These are phyloP conservation scores for Aethes cnicana DNA, from an alignment of 2,888 invertebrate genomes.

Conservation along the genomic window DNA sequence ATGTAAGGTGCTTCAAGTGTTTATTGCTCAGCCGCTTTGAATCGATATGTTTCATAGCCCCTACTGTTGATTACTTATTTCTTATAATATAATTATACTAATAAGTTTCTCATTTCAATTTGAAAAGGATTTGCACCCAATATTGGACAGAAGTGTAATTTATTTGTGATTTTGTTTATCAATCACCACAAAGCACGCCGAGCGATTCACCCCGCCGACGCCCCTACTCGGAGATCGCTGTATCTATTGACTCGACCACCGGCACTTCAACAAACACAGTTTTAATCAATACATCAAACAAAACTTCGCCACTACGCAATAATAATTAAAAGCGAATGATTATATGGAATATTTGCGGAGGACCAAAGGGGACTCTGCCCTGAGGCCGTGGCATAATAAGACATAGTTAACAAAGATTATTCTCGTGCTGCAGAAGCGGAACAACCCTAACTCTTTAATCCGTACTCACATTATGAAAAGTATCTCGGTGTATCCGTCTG, in stretches of 20 bases:
- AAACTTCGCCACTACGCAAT: conserved; percentile 74
- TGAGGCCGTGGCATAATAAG: conserved; percentile 28
- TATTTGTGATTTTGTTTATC: too few species aligned
- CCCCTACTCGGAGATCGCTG: conserved; percentile 51
- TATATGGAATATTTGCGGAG: conserved; percentile 79
- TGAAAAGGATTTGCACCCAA: too few species aligned
- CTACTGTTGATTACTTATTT: conserved; percentile 10
- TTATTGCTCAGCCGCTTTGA: conserved; percentile 53
- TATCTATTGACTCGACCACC: conserved; percentile 62
- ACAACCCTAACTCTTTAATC: neutral
- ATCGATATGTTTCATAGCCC: conserved; percentile 38
- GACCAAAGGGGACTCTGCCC: conserved; percentile 58
- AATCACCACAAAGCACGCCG: conserved; percentile 33
- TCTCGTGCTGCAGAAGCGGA: neutral
- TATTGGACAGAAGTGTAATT: too few species aligned
- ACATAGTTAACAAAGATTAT: conserved; percentile 43
- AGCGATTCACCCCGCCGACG: conserved; percentile 37
- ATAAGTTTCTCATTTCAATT: too few species aligned
- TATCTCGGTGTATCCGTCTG: neutral
- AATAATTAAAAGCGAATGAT: conserved; percentile 82
- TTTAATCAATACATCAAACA: conserved; percentile 83
- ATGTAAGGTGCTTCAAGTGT: conserved; percentile 56
- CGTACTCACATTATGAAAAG: neutral
- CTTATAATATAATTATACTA: conserved; percentile 2
- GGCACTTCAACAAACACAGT: conserved; percentile 76